phyloP scores from a whole-genome alignment of 2,888 invertebrate species.

The Papilio demoleus region DNA sequence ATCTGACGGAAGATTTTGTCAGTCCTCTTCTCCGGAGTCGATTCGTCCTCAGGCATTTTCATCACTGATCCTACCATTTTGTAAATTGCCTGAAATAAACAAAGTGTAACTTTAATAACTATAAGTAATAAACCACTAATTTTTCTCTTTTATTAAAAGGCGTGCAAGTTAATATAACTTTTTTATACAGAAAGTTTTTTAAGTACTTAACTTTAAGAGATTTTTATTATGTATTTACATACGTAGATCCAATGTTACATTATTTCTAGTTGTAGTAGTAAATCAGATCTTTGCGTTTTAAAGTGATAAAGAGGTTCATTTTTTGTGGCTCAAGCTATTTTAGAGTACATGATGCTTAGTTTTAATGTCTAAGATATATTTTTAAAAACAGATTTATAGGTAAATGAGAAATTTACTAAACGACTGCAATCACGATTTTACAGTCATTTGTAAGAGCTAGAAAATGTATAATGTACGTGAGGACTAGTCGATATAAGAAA shows the following conservation, averaged over 20 bases:
- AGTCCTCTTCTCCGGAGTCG: slow-evolving; percentile 98
- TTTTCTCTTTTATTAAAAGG: no score
- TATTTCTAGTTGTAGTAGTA: background rate
- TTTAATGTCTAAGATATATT: slow-evolving; percentile 1
- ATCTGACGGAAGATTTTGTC: slow-evolving; percentile 99
- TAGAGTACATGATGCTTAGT: background rate
- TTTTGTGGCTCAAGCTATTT: slow-evolving; percentile 1
- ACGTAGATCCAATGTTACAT: background rate
- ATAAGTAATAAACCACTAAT: no score
- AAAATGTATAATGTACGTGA: slow-evolving; percentile 42
- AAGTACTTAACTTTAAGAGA: slow-evolving; percentile 9
- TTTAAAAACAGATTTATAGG: no score
- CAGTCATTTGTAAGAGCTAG: background rate
- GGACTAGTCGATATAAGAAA: background rate
- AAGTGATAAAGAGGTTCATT: background rate
- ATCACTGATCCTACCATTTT: slow-evolving; percentile 99
- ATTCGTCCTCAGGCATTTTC: slow-evolving; percentile 99
- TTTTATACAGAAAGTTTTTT: no score
- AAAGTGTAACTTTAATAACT: no score
- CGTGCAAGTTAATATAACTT: no score
- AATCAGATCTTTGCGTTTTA: slow-evolving; percentile 4
- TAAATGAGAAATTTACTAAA: no score
- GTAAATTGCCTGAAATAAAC: slow-evolving; percentile 93
- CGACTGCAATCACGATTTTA: slow-evolving; percentile 6
- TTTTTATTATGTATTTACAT: background rate